Evolutionary conservation across 1,140 invertebrate species (phyloP).

Genomic region (Drosophila tani): DNA sequence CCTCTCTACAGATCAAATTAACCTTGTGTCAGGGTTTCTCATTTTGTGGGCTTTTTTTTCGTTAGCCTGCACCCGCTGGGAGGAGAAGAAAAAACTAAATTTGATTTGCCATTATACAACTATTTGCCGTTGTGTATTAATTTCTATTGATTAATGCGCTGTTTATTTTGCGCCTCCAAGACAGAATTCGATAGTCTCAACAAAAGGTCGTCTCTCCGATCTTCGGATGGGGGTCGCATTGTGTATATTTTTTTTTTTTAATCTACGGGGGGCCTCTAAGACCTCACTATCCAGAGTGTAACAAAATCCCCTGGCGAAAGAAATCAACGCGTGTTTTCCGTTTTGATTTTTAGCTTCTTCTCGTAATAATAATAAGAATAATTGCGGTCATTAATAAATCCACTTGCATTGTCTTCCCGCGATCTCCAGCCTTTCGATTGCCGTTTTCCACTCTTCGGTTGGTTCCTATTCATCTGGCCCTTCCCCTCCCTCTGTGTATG

Average conservation of each 20-base stretch:
- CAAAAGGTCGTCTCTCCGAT: slow-evolving; percentile 35
- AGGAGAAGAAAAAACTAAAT: slow-evolving; percentile 56
- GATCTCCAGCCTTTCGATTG: slow-evolving; percentile 33
- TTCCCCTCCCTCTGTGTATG: slow-evolving; percentile 27
- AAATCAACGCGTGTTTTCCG: slow-evolving; percentile 73
- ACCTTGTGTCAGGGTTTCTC: slow-evolving; percentile 41
- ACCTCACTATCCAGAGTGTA: slow-evolving; percentile 64
- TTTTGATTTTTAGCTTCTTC: slow-evolving; percentile 56
- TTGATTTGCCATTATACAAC: slow-evolving; percentile 80
- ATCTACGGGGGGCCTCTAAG: slow-evolving; percentile 69
- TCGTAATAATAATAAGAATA: slow-evolving; percentile 83
- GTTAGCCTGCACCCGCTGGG: slow-evolving; percentile 41
- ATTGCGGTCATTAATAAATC: slow-evolving; percentile 83
- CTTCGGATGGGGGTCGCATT: slow-evolving; percentile 53
- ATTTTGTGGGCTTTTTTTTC: slow-evolving; percentile 35
- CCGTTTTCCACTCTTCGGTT: slow-evolving; percentile 29
- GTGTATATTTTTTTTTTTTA: slow-evolving; percentile 19
- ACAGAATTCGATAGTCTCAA: slow-evolving; percentile 61
- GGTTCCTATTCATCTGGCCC: slow-evolving; percentile 13
- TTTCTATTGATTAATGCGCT: slow-evolving; percentile 82
- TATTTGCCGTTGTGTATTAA: slow-evolving; percentile 78
- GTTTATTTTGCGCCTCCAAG: slow-evolving; percentile 76
- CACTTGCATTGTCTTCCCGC: slow-evolving; percentile 73
- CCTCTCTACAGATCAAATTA: slow-evolving; percentile 35
- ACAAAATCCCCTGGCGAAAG: slow-evolving; percentile 51